Base-by-base conservation (phyloP, 2,797 vertebrate species). In the Carduelis carduelis region DNA sequence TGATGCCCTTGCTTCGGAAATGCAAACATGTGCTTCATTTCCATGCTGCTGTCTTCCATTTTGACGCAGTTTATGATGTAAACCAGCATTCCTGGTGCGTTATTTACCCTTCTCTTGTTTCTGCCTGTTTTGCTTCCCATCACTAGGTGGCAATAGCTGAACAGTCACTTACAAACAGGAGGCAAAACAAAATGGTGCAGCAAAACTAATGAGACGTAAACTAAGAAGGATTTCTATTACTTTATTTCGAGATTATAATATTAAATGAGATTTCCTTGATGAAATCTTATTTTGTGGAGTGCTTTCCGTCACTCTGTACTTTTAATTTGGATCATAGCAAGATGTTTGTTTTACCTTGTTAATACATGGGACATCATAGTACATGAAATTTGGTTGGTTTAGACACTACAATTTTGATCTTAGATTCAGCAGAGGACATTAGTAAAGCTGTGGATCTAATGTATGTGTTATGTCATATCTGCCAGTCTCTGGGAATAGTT, bases 101-200 rank as follows among this genome's bases (percentile, higher is more conserved):
- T 82, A 65, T 41, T 93, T 82, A 83, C 81, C 16, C 0, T 53
- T 69, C 34, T 57, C 4, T 65, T 47, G 35, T 53, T 83, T 78
- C 68, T 85, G 82, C 71, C 37, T 77, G 87, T 92, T 71, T 83
- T 81, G 79, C 57, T 69, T 96, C 76, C 55, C 76, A 81, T 90
- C 97, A 83, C 96, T 97, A 96, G 96, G 87, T 95, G 97, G 97
- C 97, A 96, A 70, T 96, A 94, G 83, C 66, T 87, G 92, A 87
- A 78, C 91, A 75, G 83, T 30, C 81, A 83, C 70, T 77, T 86
- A 35, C 5, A 90, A 80, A 71, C 49, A 71, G 59, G 49, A 46
- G 44, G 20, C 52, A 46, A 89, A 86, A 90, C 75, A 93, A 95
- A 97, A 97, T 88, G 89, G 74, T 88, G 69, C 60, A 39, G 79